Percentiles rank a stretch among this genome's conserved stretches.
Evolutionary conservation across 2,888 invertebrate species (phyloP).

Genomic region (Hemithea aestivaria): DNA sequence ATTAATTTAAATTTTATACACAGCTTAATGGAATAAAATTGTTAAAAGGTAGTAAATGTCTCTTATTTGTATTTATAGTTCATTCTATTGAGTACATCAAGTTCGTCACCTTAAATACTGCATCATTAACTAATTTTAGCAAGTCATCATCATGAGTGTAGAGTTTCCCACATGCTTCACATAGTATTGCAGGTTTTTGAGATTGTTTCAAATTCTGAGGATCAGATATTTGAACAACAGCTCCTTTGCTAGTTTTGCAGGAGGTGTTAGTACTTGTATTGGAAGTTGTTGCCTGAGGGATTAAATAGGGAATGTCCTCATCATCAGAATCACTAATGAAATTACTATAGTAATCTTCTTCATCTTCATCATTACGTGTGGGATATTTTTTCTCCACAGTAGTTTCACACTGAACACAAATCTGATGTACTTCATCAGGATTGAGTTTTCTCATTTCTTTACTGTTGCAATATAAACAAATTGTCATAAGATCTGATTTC

Average conservation of each 20-base stretch:
- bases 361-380: slow-evolving; percentile 37
- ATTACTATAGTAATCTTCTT: slow-evolving; percentile 51
- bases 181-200: slow-evolving; percentile 81
- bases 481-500: slow-evolving; percentile 82
- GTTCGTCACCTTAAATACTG: slow-evolving; percentile 41
- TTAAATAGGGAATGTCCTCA: slow-evolving; percentile 42
- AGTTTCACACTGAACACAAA: slow-evolving; percentile 46
- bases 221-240: slow-evolving; percentile 73
- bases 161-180: slow-evolving; percentile 86
- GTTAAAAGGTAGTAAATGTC: neutral
- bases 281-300: slow-evolving; percentile 30
- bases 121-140: slow-evolving; percentile 43
- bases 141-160: slow-evolving; percentile 82
- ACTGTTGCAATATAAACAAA: slow-evolving; percentile 83
- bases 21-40: slow-evolving; percentile 4
- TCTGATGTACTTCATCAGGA: slow-evolving; percentile 45
- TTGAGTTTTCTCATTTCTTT: slow-evolving; percentile 46
- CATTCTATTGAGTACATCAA: slow-evolving; percentile 29
- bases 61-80: slow-evolving; percentile 15
- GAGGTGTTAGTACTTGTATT: slow-evolving; percentile 24
- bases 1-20: slow-evolving; percentile 15
- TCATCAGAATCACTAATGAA: slow-evolving; percentile 65
- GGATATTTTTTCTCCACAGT: neutral
- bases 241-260: slow-evolving; percentile 77
- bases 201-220: slow-evolving; percentile 63